Evolutionary conservation across 92 coral and sea anemone species (phyloP).

Genomic region (Zoanthus sansibaricus): DNA sequence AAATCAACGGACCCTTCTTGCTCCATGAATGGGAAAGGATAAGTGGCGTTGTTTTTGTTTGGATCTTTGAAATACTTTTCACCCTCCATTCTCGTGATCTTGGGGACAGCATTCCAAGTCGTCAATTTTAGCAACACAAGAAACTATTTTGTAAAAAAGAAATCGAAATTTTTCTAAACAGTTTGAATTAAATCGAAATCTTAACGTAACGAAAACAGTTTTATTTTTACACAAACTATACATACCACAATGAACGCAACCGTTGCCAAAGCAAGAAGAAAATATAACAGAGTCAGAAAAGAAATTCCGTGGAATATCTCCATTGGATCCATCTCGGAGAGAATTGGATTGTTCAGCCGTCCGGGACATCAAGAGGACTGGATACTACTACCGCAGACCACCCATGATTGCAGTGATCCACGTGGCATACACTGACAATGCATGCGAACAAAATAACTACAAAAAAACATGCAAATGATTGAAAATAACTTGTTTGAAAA

Average conservation of each 20-base stretch:
- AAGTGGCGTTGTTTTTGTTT: constrained; percentile 86
- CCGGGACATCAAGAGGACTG: too few relatives aligned
- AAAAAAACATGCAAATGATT: too few relatives aligned
- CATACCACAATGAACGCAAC: constrained; percentile 54
- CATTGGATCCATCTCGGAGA: constrained; percentile 48
- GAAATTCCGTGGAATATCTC: constrained; percentile 38
- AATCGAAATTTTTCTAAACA: neutral
- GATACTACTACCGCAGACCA: too few relatives aligned
- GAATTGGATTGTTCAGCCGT: too few relatives aligned
- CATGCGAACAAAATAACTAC: too few relatives aligned
- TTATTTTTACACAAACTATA: neutral
- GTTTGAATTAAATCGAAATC: neutral
- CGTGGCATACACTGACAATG: too few relatives aligned
- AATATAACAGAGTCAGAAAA: constrained; percentile 39
- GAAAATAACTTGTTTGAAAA: too few relatives aligned
- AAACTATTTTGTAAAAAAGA: constrained; percentile 54
- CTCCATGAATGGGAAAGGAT: constrained; percentile 93
- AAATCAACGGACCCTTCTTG: constrained; percentile 90
- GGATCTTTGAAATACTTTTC: constrained; percentile 96
- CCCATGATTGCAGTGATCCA: too few relatives aligned
- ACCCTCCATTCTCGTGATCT: constrained; percentile 79
- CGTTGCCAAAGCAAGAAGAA: constrained; percentile 43
- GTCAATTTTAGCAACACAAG: constrained; percentile 73
- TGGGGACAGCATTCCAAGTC: constrained; percentile 81
- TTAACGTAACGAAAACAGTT: neutral